A percentile compares a stretch with the other conserved stretches of the same genome.
Conservation (phyloP, 2,888 invertebrate species). For the Octodonta nipae region DNA sequence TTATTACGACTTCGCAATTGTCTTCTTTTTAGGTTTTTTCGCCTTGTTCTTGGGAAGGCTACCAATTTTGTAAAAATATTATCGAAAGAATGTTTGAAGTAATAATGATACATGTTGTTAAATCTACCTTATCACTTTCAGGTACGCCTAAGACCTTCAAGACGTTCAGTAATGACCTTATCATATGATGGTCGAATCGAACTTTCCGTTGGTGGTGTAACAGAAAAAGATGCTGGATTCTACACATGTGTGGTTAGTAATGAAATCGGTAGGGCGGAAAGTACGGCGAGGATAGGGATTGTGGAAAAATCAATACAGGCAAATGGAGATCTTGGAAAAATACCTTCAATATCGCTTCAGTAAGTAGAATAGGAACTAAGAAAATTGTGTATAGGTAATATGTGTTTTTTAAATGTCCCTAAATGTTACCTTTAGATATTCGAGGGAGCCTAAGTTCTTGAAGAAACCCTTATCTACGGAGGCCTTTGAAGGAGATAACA, state of each 20-base stretch:
- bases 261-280: slow-evolving; percentile 51
- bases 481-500: slow-evolving; percentile 73
- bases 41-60: no score
- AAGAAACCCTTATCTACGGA: slow-evolving; percentile 70
- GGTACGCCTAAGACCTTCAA: slow-evolving; percentile 52
- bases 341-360: no score
- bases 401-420: no score
- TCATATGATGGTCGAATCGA: slow-evolving; percentile 67
- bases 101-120: no score
- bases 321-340: no score
- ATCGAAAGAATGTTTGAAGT: no score
- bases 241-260: slow-evolving; percentile 74
- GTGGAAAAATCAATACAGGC: slow-evolving; percentile 9
- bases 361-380: no score
- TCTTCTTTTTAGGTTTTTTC: no score
- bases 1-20: no score
- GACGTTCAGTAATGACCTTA: slow-evolving; percentile 61
- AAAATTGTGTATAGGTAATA: no score
- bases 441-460: slow-evolving; percentile 70
- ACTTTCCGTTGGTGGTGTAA: slow-evolving; percentile 56
- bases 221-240: slow-evolving; percentile 59
- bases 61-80: no score
- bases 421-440: slow-evolving; percentile 63
- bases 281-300: slow-evolving; percentile 42
- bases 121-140: slow-evolving; percentile 23